phyloP scores from a whole-genome alignment of 2,797 vertebrate species.

The Anguilla obscura region DNA sequence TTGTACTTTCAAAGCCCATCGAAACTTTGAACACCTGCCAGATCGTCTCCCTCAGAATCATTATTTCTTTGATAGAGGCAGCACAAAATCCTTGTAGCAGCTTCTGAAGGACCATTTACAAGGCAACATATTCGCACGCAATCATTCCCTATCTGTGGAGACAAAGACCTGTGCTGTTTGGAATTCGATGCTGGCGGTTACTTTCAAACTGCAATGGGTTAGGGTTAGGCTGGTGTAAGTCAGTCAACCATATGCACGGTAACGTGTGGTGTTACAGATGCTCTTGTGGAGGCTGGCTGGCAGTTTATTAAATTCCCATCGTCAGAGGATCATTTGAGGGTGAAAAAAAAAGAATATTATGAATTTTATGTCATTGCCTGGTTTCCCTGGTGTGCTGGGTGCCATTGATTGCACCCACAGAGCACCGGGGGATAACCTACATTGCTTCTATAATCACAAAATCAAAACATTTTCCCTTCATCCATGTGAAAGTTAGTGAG shows the following conservation, averaged over 20 bases:
- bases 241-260: background rate
- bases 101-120: background rate
- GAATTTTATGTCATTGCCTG: background rate
- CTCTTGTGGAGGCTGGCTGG: background rate
- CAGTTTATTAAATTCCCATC: constrained; percentile 4
- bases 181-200: background rate
- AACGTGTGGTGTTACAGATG: background rate
- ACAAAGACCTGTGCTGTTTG: background rate
- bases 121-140: background rate
- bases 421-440: background rate
- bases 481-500: no score
- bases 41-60: background rate
- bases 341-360: background rate
- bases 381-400: background rate
- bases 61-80: background rate
- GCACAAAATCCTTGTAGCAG: background rate
- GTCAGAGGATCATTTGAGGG: background rate
- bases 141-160: background rate
- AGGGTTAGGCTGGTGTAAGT: background rate
- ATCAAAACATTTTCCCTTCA: no score
- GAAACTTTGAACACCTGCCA: no score
- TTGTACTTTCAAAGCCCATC: no score
- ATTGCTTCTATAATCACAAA: background rate
- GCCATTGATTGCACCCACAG: background rate
- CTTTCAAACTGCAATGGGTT: background rate